phyloP scores from a whole-genome alignment of 2,797 vertebrate genomes.

The Lophius americanus region DNA sequence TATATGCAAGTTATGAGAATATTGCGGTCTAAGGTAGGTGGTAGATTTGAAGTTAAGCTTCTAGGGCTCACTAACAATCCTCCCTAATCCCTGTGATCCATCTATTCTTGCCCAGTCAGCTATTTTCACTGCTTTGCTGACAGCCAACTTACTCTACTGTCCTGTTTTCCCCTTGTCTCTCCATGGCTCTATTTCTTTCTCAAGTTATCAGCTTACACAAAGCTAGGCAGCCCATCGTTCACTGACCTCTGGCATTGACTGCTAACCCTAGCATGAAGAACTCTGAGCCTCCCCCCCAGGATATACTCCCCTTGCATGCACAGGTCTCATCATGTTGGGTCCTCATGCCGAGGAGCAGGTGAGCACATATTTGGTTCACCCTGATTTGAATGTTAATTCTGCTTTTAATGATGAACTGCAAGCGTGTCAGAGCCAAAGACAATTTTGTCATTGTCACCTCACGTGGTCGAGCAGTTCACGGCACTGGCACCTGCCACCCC shows the following conservation, averaged over 20 bases:
- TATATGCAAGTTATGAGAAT: constrained; percentile 7
- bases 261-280: constrained; percentile 27
- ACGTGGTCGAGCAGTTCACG: constrained; percentile 22
- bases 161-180: constrained; percentile 20
- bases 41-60: constrained; percentile 23
- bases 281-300: constrained; percentile 13
- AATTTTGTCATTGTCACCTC: constrained; percentile 35
- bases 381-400: constrained; percentile 46
- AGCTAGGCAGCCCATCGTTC: constrained; percentile 32
- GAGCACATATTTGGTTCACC: constrained; percentile 33
- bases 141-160: constrained; percentile 17
- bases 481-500: constrained; percentile 26
- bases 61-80: constrained; percentile 48
- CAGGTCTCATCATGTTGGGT: constrained; percentile 26
- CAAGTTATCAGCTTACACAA: constrained; percentile 47
- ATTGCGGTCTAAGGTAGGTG: constrained; percentile 26
- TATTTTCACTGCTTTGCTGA: constrained; percentile 52
- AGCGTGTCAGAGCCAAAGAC: constrained; percentile 21
- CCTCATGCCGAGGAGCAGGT: constrained; percentile 6
- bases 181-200: constrained; percentile 29
- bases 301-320: constrained; percentile 27
- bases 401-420: constrained; percentile 27
- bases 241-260: constrained; percentile 47
- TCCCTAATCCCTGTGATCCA: constrained; percentile 57
- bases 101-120: constrained; percentile 57